Percentiles rank a stretch among this genome's conserved stretches.
Evolutionary conservation across 2,797 vertebrate genomes (phyloP).

Genomic region (Nyctibius grandis): DNA sequence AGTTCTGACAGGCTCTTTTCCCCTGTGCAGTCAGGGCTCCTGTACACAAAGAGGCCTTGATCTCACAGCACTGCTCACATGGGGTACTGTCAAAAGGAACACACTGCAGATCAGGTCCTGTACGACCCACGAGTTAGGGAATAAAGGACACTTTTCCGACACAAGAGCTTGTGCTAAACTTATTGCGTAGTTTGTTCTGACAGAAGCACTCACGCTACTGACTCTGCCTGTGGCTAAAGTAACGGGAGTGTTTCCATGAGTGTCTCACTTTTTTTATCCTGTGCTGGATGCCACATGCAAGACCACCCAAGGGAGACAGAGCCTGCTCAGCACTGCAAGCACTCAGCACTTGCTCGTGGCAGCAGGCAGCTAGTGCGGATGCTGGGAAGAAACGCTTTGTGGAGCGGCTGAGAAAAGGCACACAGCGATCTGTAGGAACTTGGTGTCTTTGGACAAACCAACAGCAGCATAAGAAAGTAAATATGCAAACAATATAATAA

Average conservation of each 20-base stretch:
- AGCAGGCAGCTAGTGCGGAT: neutral
- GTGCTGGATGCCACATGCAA: neutral
- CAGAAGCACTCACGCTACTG: neutral
- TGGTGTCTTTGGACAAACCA: neutral
- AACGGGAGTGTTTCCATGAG: neutral
- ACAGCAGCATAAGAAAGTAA: neutral
- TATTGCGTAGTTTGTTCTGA: neutral
- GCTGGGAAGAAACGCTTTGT: neutral
- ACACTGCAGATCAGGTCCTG: neutral
- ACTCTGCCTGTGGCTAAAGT: neutral
- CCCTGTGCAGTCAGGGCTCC: accelerated
- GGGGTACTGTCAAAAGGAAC: neutral
- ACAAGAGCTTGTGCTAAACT: neutral
- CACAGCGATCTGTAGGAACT: neutral
- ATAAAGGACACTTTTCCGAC: neutral
- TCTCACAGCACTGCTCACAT: neutral
- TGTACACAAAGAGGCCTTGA: neutral
- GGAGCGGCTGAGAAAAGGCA: neutral
- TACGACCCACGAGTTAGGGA: accelerated
- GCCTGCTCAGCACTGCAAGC: neutral
- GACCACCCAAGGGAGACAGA: neutral
- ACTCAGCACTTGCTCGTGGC: accelerated
- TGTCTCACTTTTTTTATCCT: neutral
- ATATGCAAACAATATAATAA: neutral
- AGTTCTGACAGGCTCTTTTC: neutral